Evolutionary conservation across 2,113 vertebrate species (phyloP).

Genomic region (Choloepus hoffmanni): DNA sequence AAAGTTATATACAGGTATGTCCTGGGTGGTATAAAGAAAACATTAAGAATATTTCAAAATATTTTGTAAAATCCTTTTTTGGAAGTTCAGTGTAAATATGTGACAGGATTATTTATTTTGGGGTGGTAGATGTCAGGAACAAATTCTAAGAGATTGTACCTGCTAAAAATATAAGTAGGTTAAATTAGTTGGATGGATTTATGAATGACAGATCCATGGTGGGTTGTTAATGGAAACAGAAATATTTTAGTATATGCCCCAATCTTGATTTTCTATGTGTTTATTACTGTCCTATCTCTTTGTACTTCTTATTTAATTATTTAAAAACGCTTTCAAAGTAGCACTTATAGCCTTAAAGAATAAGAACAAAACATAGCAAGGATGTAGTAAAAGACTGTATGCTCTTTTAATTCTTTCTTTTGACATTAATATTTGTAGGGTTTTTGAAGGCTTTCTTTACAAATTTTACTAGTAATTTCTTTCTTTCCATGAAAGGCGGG

Average conservation of each 20-base stretch:
- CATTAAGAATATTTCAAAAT: not conserved
- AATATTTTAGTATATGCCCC: not conserved
- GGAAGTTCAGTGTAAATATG: not conserved
- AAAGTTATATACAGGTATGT: not conserved
- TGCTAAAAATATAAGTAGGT: not conserved
- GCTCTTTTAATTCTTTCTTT: not conserved
- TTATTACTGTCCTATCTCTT: not conserved
- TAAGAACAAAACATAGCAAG: not conserved
- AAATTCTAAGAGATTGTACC: not conserved
- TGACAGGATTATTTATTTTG: slow-evolving; percentile 12
- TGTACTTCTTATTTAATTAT: not conserved
- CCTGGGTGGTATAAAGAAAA: not conserved
- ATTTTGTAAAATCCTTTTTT: not conserved
- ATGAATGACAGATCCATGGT: not conserved
- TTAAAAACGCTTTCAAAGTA: not conserved
- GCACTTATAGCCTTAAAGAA: not conserved
- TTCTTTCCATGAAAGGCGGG: not conserved
- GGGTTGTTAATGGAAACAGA: not conserved
- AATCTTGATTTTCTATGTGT: not conserved
- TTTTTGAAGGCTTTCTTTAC: not conserved
- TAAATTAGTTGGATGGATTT: not conserved
- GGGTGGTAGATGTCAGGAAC: not conserved
- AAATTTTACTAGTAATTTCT: slow-evolving; percentile 18
- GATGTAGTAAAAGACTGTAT: no score
- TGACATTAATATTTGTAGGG: not conserved